Base-by-base conservation (phyloP, 2,888 invertebrate genomes). In the Diabrotica balteata region DNA sequence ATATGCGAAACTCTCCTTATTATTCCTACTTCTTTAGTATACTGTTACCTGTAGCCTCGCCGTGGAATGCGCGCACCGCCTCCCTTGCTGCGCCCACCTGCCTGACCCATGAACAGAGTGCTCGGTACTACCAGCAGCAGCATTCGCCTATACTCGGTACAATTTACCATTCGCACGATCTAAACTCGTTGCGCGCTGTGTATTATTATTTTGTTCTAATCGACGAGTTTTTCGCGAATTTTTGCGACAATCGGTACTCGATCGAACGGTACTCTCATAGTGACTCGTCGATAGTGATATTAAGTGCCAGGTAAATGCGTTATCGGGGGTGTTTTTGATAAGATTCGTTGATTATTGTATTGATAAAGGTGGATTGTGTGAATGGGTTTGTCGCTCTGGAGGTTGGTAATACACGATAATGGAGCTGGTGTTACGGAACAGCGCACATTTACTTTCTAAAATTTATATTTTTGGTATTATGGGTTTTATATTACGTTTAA, bases 381-480 rank as follows among this genome's bases (percentile, higher is more conserved):
- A 44, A 55, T 57, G 55, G 55, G 63, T 63, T 49, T 58, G 44
- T 57, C 51, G 51, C 50, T 55, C 55, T 10, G 42, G 57, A 51
- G 45, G 51, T 60, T 51, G 51, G 7, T 43, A 45, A 8, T 57
- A 7, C 7, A 52, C 46, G 46, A 53, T 43, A 55, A 62, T 55
- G 55, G 55, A 54, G 55, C 59, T 58, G 52, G 42, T 57, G 17
- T 55, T 52, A 44, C 50, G 63, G 55, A 42, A 50, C 17, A 43
- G 44, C 43, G 49, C 49, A 49, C 57, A 46, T 64, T 64, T 64
- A 64, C 64, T 64, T 64, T 64, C 64, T 64, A 64, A 59, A 58
- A 49, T 32, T 32, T 32, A 32, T 32, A 32, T 32, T 32, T 32
- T 32, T 32, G 5, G 32, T 32, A 32, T 32, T 32, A 32, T 4